Base-by-base conservation (phyloP, 2,113 vertebrate genomes). In the Aphyosemion australe region DNA sequence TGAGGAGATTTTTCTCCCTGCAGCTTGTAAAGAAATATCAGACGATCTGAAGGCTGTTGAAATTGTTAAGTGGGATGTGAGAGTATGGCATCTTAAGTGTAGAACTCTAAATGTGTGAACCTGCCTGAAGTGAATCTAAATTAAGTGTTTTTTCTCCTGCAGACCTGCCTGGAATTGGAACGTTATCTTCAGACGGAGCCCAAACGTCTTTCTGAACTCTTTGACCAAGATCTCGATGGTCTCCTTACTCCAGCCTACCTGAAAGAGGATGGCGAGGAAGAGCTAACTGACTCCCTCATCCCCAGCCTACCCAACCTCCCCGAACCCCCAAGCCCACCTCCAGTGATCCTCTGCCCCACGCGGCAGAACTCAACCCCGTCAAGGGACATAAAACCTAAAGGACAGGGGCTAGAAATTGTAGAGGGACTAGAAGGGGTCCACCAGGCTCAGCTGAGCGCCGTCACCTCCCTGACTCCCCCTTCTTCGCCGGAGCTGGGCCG, bases 151-250 rank as follows among this genome's bases (percentile, higher is more conserved):
- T n/a, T 61, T 76, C 57, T 83, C 12, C 66, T 78, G 42, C 88
- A 99, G 97, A 99, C 97, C 63, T 98, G 97, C 84, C 91, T 99
- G 73, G 97, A 99, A 72, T 78, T 99, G 91, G 97, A 99, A 86
- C 94, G 97, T 45, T 99, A 99, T 84, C 94, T 99, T 72, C 97
- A 99, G 92, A 99, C 97, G 0, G 97, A 99, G 61, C 97, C 97
- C 0, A 93, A 95, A 76, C 93, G 94, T 72, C 94, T 97, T 70
- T 95, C 97, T 0, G 96, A 99, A 83, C 94, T 95, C 52, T 97
- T 99, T 26, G 95, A 96, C 6, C 94, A 96, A 60, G 96, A 98
- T 77, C 87, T 98, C 81, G 96, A 99, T 60, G 94, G 94, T 47
- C 94, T 98, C 67, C 93, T 99, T 21, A 96, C 94, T 0, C 90